Evolutionary conservation across 2,797 vertebrate species (phyloP).

Genomic region (Dipus sagitta): DNA sequence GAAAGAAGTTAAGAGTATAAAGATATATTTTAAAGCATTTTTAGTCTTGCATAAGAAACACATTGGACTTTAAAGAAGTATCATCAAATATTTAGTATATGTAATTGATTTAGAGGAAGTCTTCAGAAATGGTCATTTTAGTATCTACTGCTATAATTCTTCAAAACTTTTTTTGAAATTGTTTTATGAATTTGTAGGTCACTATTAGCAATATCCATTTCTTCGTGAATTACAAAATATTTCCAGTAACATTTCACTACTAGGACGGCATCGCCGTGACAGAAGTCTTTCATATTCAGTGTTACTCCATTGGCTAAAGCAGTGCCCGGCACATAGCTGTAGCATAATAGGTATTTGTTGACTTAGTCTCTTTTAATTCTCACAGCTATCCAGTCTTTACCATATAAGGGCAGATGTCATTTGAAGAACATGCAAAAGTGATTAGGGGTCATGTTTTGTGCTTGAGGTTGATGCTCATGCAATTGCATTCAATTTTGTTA

Average conservation of each 20-base stretch:
- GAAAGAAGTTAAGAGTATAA: background rate
- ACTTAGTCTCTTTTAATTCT: constrained; percentile 51
- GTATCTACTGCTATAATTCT: background rate
- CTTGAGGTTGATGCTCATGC: background rate
- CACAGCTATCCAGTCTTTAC: constrained; percentile 9
- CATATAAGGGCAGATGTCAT: constrained; percentile 42
- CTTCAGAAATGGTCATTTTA: background rate
- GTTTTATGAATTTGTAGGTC: constrained; percentile 30
- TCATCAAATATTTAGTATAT: background rate
- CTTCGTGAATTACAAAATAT: background rate
- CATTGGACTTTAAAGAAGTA: constrained; percentile 1
- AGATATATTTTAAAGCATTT: background rate
- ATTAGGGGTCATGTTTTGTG: constrained; percentile 31
- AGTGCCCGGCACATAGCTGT: background rate
- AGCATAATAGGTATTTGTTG: constrained; percentile 47
- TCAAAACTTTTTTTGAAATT: background rate
- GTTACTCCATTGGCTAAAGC: background rate
- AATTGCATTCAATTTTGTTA: constrained; percentile 49
- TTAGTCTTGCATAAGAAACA: background rate
- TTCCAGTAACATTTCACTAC: background rate
- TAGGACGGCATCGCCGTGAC: background rate
- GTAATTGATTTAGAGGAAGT: background rate
- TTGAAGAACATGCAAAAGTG: constrained; percentile 43
- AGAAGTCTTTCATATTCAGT: background rate
- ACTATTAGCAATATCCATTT: constrained; percentile 31